Conservation (phyloP, 2,888 invertebrate genomes). For the Asteroscopus sphinx region DNA sequence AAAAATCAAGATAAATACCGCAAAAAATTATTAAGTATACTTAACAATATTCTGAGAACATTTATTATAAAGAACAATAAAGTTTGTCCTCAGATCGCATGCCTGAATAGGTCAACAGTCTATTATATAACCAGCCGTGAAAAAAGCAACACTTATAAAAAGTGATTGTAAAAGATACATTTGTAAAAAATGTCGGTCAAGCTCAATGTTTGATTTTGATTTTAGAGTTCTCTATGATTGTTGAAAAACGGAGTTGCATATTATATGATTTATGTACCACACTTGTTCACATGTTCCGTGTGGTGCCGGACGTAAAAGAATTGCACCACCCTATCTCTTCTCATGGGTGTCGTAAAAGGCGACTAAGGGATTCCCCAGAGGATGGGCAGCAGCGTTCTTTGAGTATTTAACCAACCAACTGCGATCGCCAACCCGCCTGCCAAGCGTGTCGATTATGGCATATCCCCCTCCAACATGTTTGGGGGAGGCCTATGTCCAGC, state of each 20-base stretch:
- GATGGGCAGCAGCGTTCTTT: no score
- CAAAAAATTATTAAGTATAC: slow-evolving; percentile 10
- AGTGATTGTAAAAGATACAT: slow-evolving; percentile 56
- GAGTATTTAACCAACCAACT: no score
- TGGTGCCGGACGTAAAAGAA: no score
- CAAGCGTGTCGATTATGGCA: no score
- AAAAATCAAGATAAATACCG: not conserved
- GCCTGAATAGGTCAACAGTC: slow-evolving; percentile 42
- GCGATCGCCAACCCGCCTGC: no score
- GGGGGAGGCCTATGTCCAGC: no score
- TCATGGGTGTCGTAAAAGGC: no score
- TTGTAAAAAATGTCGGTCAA: slow-evolving; percentile 55
- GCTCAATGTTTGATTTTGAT: slow-evolving; percentile 45
- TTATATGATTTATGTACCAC: no score
- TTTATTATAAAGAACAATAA: slow-evolving; percentile 44
- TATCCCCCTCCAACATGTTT: no score
- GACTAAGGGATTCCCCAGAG: no score
- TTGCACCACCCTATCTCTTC: no score
- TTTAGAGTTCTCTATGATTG: slow-evolving; percentile 26
- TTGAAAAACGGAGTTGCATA: slow-evolving; percentile 20
- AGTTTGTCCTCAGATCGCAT: slow-evolving; percentile 35
- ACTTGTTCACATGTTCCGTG: no score
- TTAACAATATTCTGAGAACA: slow-evolving; percentile 35
- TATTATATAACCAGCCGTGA: slow-evolving; percentile 63
- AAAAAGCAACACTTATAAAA: slow-evolving; percentile 42